Conservation (phyloP, 2,797 vertebrate genomes). For the Pangasius macronema region DNA sequence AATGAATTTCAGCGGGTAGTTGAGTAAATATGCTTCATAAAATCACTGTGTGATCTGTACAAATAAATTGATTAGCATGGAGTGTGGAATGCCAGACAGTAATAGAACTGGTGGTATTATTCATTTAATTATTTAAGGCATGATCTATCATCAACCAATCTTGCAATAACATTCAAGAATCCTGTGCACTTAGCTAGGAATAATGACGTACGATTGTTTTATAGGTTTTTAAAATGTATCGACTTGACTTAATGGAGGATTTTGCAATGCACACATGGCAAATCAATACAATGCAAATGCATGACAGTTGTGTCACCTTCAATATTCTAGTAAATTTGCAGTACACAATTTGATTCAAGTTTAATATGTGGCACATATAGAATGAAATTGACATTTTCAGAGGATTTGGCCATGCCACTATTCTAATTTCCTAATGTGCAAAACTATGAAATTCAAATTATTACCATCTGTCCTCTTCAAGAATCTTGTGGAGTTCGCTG, state of each 20-base stretch:
- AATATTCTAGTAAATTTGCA: background rate
- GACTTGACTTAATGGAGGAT: background rate
- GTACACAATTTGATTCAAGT: background rate
- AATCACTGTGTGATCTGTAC: background rate
- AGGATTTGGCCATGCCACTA: background rate
- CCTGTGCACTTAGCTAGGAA: background rate
- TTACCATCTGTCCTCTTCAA: background rate
- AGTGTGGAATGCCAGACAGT: background rate
- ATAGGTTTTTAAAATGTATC: background rate
- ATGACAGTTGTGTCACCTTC: background rate
- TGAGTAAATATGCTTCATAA: constrained; percentile 4
- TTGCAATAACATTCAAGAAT: background rate
- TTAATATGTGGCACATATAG: background rate
- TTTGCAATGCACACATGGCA: background rate
- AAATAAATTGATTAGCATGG: background rate
- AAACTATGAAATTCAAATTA: background rate
- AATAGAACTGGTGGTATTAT: background rate
- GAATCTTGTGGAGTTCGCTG: background rate
- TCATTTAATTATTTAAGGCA: constrained; percentile 5
- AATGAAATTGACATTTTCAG: background rate
- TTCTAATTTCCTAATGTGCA: background rate
- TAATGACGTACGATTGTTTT: background rate
- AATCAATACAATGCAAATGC: background rate
- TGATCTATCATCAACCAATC: background rate
- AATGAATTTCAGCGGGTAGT: background rate